Evolutionary conservation across 2,113 vertebrate genomes (phyloP).

Genomic region (Thomomys bottae): DNA sequence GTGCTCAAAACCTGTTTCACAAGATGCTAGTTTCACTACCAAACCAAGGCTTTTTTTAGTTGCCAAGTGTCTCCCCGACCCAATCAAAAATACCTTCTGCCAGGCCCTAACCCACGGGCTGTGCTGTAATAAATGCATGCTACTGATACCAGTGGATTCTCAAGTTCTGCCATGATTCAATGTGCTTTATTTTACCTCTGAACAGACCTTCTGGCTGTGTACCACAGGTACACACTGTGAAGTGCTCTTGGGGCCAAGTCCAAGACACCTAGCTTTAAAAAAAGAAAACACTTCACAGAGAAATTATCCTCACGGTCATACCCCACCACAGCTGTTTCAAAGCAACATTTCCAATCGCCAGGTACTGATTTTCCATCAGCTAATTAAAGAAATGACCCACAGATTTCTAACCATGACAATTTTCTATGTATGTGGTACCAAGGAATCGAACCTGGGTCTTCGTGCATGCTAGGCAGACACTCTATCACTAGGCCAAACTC

Average conservation of each 20-base stretch:
- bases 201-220: neutral
- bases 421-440: neutral
- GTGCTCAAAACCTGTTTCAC: conserved; percentile 41
- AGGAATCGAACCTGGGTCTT: too few species aligned
- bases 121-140: neutral
- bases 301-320: neutral
- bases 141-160: neutral
- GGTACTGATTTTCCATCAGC: neutral
- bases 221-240: neutral
- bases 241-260: neutral
- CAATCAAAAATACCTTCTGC: neutral
- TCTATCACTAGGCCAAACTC: too few species aligned
- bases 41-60: neutral
- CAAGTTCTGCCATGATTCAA: neutral
- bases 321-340: neutral
- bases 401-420: neutral
- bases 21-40: conserved; percentile 13
- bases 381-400: neutral
- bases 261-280: neutral
- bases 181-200: neutral
- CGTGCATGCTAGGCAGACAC: too few species aligned
- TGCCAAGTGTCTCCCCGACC: conserved; percentile 13
- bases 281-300: neutral
- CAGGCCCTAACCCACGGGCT: conserved; percentile 2
- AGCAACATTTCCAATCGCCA: neutral